phyloP scores from a whole-genome alignment of 1,140 invertebrate genomes.

The Neodiprion virginianus region DNA sequence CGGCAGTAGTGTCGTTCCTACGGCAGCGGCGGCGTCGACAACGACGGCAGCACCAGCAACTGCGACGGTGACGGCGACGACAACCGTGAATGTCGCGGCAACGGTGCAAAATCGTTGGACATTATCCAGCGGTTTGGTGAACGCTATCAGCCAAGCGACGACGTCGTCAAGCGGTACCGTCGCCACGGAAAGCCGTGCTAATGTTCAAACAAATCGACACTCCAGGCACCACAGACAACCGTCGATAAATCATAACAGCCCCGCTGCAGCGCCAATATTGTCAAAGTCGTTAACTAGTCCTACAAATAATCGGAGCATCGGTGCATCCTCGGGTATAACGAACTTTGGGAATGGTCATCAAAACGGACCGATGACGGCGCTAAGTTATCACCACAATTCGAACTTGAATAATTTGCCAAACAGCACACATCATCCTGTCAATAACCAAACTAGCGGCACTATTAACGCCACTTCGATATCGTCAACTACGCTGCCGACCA shows the following conservation, averaged over 20 bases:
- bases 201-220: conserved; percentile 36
- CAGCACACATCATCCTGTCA: conserved; percentile 38
- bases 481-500: conserved; percentile 27
- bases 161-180: conserved; percentile 26
- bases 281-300: conserved; percentile 59
- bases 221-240: conserved; percentile 49
- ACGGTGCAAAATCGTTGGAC: not conserved
- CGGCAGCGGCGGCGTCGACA: conserved; percentile 12
- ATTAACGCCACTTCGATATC: not conserved
- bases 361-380: conserved; percentile 42
- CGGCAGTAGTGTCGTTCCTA: not conserved
- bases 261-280: conserved; percentile 48
- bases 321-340: conserved; percentile 13
- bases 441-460: conserved; percentile 6
- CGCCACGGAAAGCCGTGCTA: conserved; percentile 25
- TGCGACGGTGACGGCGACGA: too few species aligned
- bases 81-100: not conserved
- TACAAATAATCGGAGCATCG: conserved; percentile 44
- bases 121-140: not conserved
- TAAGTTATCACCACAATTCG: conserved; percentile 11
- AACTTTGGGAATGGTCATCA: conserved; percentile 58
- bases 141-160: conserved; percentile 13
- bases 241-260: conserved; percentile 41
- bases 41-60: conserved; percentile 18
- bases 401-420: conserved; percentile 48